Base-by-base conservation (phyloP, 2,797 vertebrate species). In the Pagetopsis macropterus region DNA sequence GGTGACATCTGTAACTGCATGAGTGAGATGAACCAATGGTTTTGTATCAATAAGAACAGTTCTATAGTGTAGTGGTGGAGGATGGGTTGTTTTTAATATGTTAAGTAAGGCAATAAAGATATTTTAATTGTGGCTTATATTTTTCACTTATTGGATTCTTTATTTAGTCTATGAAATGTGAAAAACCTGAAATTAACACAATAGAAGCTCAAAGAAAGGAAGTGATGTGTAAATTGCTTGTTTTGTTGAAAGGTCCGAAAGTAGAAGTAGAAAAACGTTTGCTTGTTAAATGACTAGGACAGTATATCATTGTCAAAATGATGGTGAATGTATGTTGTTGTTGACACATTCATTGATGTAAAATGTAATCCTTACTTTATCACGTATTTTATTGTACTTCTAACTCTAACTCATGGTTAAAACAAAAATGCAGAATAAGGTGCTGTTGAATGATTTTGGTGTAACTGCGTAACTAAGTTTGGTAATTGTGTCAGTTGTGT, bases 401-500 rank as follows among this genome's bases (percentile, higher is more conserved):
- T 13, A 60, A 9, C 12, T 57, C 51, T 10, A 56, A 21, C 3
- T 21, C 3, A 37, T 1, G 8, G 33, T 37, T 37, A 9, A 37
- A 37, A 54, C 11, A 11, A 66, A 31, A 44, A 65, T 12, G n/a
- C 37, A 15, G 40, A 10, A 3, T 13, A 37, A 58, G 41, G 3
- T 67, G 23, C 16, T 44, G 52, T 59, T 61, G 31, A 79, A 76
- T 50, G 46, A 65, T 67, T 52, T 45, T 3, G 6, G 60, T 14
- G 15, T 58, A 50, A 54, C n/a, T 9, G 46, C 10, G 40, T 69
- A 6, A 78, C 65, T 68, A 63, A 3, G 13, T 72, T 62, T 61
- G 46, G 43, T 56, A 52, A 27, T 43, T 40, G 48, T 74, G 66
- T 70, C 50, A 21, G n/a, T 11, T 65, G 66, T 61, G 68, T 75